These are phyloP conservation scores for Belgica antarctica DNA, from an alignment of 2,888 invertebrate genomes.

Conservation along the genomic window DNA sequence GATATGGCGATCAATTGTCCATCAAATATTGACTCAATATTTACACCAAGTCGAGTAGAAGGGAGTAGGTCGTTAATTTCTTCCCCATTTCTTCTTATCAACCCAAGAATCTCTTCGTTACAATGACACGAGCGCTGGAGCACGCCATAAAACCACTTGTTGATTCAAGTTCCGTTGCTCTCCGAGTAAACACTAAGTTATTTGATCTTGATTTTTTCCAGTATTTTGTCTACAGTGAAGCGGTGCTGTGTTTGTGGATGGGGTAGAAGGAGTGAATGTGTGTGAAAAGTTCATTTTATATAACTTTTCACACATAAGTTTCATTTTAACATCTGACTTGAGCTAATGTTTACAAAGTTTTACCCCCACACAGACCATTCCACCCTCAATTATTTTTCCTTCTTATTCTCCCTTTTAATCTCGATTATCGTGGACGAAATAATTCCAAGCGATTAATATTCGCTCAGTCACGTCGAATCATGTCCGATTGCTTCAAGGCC, in stretches of 20 bases:
- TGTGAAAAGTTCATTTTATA: no score
- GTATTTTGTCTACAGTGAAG: background rate
- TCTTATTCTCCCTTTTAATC: background rate
- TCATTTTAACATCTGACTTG: no score
- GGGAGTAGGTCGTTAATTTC: no score
- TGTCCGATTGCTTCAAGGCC: background rate
- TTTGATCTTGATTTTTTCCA: background rate
- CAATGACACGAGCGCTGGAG: no score
- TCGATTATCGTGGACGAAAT: background rate
- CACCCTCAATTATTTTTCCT: background rate
- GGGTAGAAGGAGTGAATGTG: no score
- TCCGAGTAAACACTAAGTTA: background rate
- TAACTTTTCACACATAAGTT: no score
- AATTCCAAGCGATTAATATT: background rate
- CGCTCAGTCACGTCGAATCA: background rate
- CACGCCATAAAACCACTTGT: conserved; percentile 34
- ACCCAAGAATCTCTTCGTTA: no score
- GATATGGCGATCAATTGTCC: background rate
- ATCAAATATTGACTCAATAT: background rate
- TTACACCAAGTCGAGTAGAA: no score
- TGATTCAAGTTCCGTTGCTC: conserved; percentile 7
- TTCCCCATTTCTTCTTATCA: no score
- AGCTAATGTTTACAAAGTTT: no score
- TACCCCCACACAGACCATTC: no score
- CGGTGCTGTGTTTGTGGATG: no score